Evolutionary conservation across 2,113 vertebrate species (phyloP).

Genomic region (Sylvicapra grimmia): DNA sequence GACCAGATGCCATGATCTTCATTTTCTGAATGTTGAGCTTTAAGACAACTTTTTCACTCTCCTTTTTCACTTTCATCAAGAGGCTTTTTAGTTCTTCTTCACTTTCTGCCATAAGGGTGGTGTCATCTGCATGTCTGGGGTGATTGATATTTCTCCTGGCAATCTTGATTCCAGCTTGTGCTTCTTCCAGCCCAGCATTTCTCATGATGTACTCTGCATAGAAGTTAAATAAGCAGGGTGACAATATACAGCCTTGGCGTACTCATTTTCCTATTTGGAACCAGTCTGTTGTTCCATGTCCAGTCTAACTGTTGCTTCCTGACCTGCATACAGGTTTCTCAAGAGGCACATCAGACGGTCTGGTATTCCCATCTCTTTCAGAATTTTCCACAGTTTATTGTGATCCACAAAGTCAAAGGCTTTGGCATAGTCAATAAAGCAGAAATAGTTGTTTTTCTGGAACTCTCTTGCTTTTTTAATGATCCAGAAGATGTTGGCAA

Average conservation of each 20-base stretch:
- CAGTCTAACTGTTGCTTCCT: background rate
- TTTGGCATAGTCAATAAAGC: background rate
- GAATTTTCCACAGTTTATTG: background rate
- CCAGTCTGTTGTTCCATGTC: background rate
- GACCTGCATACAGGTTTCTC: background rate
- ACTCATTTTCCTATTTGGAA: background rate
- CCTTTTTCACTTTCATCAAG: too few species aligned
- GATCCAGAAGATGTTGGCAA: background rate
- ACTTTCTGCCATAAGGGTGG: background rate
- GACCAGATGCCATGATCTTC: too few species aligned
- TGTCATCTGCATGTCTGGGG: background rate
- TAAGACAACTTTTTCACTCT: too few species aligned
- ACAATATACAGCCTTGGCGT: background rate
- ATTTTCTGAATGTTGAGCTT: too few species aligned
- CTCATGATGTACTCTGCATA: background rate
- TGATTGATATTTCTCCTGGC: background rate
- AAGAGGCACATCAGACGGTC: background rate
- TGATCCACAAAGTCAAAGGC: background rate
- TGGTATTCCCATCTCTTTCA: background rate
- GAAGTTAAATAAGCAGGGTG: background rate
- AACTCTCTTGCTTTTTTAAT: background rate
- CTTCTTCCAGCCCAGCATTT: background rate
- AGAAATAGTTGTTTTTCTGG: background rate
- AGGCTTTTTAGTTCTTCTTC: background rate
- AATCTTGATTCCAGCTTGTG: background rate